Percentiles rank a stretch among this genome's conserved stretches.
Evolutionary conservation across 1,140 invertebrate species (phyloP).

Genomic region (Ceratina australensis): DNA sequence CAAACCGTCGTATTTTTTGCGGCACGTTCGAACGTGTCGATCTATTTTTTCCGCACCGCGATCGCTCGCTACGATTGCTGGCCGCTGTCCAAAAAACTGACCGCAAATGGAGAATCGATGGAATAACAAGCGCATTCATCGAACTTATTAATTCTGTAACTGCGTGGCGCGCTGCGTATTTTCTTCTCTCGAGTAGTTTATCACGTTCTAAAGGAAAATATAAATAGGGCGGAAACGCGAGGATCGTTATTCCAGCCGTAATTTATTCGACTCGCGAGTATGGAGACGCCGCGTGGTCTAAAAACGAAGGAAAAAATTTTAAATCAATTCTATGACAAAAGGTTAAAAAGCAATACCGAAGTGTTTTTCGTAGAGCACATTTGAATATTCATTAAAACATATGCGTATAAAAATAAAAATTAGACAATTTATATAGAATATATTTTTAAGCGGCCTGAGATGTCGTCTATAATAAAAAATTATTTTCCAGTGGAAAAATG

Average conservation of each 20-base stretch:
- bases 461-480: too few relatives aligned
- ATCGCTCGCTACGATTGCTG: slow-evolving; percentile 11
- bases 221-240: neutral
- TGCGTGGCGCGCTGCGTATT: slow-evolving; percentile 12
- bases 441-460: too few relatives aligned
- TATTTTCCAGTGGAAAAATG: too few relatives aligned
- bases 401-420: too few relatives aligned
- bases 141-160: slow-evolving; percentile 57
- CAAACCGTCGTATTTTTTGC: slow-evolving; percentile 41
- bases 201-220: slow-evolving; percentile 32
- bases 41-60: slow-evolving; percentile 26
- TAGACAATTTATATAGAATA: too few relatives aligned
- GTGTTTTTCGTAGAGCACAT: too few relatives aligned
- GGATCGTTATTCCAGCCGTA: neutral
- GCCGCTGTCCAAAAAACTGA: slow-evolving; percentile 50
- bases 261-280: neutral
- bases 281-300: neutral
- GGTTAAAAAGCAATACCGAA: too few relatives aligned
- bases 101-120: slow-evolving; percentile 59
- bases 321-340: neutral
- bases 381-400: too few relatives aligned
- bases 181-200: slow-evolving; percentile 4
- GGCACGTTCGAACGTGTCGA: slow-evolving; percentile 39
- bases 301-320: neutral
- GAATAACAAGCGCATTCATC: slow-evolving; percentile 54